Evolutionary conservation across 1,140 invertebrate species (phyloP).

Genomic region (Artemia franciscana): DNA sequence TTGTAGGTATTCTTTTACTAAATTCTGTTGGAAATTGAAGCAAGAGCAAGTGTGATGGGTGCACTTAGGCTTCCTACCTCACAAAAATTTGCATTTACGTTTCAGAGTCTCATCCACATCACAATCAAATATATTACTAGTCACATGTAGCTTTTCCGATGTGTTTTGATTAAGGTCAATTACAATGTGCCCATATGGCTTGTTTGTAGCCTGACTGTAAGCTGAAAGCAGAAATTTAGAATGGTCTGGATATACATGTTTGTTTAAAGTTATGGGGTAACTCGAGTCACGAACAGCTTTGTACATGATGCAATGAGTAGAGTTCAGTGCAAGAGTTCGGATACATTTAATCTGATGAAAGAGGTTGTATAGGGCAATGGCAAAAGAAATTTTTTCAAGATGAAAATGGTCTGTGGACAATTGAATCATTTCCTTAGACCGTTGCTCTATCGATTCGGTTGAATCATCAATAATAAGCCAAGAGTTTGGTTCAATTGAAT

Average conservation of each 20-base stretch:
- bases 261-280: not conserved
- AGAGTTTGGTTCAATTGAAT: not conserved
- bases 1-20: too few relatives aligned
- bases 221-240: not conserved
- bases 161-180: not conserved
- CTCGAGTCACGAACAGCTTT: too few relatives aligned
- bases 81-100: too few relatives aligned
- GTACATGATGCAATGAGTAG: too few relatives aligned
- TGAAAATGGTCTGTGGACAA: not conserved
- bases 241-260: not conserved
- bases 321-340: not conserved
- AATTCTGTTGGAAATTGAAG: too few relatives aligned
- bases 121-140: not conserved
- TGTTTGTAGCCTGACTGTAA: not conserved
- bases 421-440: not conserved
- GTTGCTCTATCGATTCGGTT: not conserved
- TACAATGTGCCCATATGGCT: not conserved
- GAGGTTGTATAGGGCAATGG: not conserved
- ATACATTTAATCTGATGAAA: not conserved
- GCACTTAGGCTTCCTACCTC: too few relatives aligned
- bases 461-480: not conserved
- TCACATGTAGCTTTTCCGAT: not conserved
- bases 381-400: not conserved
- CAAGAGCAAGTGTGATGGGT: too few relatives aligned
- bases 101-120: too few relatives aligned